A percentile compares a stretch with the other conserved stretches of the same genome.
These are phyloP conservation scores for Agrotis exclamationis DNA, from an alignment of 2,888 invertebrate species.

Conservation along the genomic window DNA sequence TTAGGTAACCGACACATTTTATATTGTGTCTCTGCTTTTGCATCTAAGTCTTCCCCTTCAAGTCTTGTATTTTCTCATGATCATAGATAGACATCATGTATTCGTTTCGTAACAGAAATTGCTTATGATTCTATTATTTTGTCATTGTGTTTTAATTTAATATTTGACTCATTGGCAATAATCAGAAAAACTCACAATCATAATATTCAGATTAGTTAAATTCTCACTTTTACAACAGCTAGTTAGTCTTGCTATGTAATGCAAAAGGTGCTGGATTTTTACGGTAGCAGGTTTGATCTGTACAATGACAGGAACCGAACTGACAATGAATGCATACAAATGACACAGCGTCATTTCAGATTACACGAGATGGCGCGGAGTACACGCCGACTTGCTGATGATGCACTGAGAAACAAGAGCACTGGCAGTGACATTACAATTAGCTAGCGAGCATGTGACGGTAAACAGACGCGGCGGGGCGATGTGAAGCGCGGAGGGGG, in stretches of 20 bases:
- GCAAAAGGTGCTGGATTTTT: not conserved
- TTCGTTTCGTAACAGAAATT: not conserved
- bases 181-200: not conserved
- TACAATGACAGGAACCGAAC: not conserved
- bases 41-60: not conserved
- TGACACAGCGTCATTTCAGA: not conserved
- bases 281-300: slow-evolving; percentile 3
- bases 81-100: not conserved
- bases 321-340: not conserved
- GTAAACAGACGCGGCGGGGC: not conserved
- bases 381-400: not conserved
- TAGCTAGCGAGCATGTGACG: not conserved
- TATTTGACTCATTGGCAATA: not conserved
- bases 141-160: too few relatives aligned
- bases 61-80: not conserved
- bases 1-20: slow-evolving; percentile 4
- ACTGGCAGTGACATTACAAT: slow-evolving; percentile 2
- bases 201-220: too few relatives aligned
- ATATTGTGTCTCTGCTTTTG: slow-evolving; percentile 8
- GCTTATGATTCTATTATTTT: too few relatives aligned
- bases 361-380: not conserved
- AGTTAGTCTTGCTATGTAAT: too few relatives aligned
- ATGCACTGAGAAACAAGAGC: not conserved
- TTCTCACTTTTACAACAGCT: not conserved
- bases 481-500: not conserved